phyloP scores from a whole-genome alignment of 1,140 invertebrate species.

The Brachionus manjavacas region DNA sequence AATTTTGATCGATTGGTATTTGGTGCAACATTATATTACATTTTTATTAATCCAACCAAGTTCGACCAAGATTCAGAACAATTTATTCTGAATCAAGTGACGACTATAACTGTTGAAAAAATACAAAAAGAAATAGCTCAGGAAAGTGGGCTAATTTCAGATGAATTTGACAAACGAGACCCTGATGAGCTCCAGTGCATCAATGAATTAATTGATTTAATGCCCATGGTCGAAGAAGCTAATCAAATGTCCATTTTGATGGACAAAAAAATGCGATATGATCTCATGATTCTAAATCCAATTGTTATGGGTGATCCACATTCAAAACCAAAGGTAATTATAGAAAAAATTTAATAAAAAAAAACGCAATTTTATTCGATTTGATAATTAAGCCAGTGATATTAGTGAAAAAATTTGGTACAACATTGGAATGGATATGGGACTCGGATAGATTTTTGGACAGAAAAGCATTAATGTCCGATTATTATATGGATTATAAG shows the following conservation, averaged over 20 bases:
- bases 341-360: neutral
- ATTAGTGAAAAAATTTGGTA: conserved; percentile 61
- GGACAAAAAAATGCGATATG: conserved; percentile 62
- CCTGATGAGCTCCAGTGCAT: conserved; percentile 57
- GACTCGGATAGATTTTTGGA: conserved; percentile 62
- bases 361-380: neutral
- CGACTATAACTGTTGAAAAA: conserved; percentile 55
- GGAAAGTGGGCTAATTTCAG: conserved; percentile 42
- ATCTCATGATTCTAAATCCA: conserved; percentile 62
- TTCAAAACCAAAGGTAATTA: conserved; percentile 15
- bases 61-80: conserved; percentile 59
- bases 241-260: conserved; percentile 64
- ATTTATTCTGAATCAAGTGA: conserved; percentile 49
- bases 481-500: conserved; percentile 64
- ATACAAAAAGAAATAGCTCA: conserved; percentile 46
- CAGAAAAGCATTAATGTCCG: conserved; percentile 64
- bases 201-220: conserved; percentile 60
- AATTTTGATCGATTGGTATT: conserved; percentile 62
- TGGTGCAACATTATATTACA: conserved; percentile 2
- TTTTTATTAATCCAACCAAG: conserved; percentile 30
- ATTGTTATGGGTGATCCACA: conserved; percentile 52
- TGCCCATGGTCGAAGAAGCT: conserved; percentile 63
- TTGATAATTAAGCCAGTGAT: conserved; percentile 56
- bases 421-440: conserved; percentile 63
- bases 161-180: conserved; percentile 54